These are phyloP conservation scores for Drosophila guanche DNA, from an alignment of 1,140 invertebrate genomes.

Conservation along the genomic window DNA sequence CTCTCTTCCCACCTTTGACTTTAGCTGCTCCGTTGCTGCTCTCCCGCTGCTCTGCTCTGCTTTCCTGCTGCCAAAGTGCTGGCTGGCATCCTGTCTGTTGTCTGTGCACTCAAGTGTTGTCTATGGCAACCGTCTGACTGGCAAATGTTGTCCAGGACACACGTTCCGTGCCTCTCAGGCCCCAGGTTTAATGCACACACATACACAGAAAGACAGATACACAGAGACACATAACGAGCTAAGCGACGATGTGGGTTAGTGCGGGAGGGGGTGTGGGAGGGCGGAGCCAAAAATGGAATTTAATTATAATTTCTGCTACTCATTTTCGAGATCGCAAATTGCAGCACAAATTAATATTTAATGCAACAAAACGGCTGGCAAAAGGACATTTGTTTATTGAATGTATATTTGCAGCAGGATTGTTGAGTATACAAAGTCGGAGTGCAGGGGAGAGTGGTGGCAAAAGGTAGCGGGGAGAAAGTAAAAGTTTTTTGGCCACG, in stretches of 20 bases:
- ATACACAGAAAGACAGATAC: not conserved
- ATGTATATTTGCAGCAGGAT: slow-evolving; percentile 51
- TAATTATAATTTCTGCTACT: slow-evolving; percentile 80
- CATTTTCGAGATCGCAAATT: slow-evolving; percentile 72
- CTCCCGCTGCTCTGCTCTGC: not conserved
- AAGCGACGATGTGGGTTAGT: too few relatives aligned
- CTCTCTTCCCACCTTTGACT: too few relatives aligned
- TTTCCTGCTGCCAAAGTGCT: slow-evolving; percentile 14
- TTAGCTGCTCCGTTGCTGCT: slow-evolving; percentile 11
- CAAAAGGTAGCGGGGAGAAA: too few relatives aligned
- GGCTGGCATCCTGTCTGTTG: slow-evolving; percentile 6
- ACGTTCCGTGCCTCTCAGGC: slow-evolving; percentile 17
- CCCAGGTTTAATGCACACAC: slow-evolving; percentile 59
- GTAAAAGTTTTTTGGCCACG: slow-evolving; percentile 40
- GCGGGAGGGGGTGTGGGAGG: not conserved
- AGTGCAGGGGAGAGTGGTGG: not conserved
- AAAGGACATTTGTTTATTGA: slow-evolving; percentile 61
- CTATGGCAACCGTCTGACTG: slow-evolving; percentile 40
- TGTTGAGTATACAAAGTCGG: not conserved
- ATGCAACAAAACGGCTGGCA: slow-evolving; percentile 54
- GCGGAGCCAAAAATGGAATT: slow-evolving; percentile 50
- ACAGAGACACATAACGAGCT: not conserved
- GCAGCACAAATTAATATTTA: slow-evolving; percentile 76
- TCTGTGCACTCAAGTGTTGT: slow-evolving; percentile 59
- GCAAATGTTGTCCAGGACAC: slow-evolving; percentile 31